Evolutionary conservation across 2,888 invertebrate genomes (phyloP), one percentile per base, ranked within the genome.

Genomic region (Cacoxenus indagator): DNA sequence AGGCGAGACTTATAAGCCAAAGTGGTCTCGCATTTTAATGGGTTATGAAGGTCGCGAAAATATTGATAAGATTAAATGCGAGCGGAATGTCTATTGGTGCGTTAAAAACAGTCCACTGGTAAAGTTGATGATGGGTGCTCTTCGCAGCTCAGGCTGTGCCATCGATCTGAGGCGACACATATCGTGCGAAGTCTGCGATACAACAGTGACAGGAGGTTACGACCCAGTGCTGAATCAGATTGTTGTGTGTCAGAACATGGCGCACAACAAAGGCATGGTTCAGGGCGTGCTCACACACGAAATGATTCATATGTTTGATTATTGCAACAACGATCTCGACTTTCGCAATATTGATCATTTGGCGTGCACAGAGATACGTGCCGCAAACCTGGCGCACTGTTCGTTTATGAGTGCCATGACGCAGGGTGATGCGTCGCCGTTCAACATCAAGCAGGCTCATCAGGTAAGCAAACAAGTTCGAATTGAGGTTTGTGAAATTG

Each of bases 301-400:
- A 88, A 92, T 98, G 91, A 93, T 98, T 59, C 98, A 98, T 86
- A 97, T 98, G 95, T 98, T 96, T 84, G 98, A 98, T 87, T 95
- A 92, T 85, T 98, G 98, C 86, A 91, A 93, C 54, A 95, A 96
- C 75, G 92, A 98, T 59, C 85, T 97, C 67, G 94, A 98, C 88
- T 96, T 97, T 80, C 93, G 91, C 78, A 96, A 98, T 85, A 90
- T 96, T 74, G 94, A 97, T 74, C 98, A 98, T 87, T 88, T 98
- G 68, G 98, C 98, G 0, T 98, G 98, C 84, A 96, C 97, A 0
- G 98, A 98, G 90, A 94, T 98, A 72, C 89, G 98, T 75, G 98
- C 98, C 1, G 97, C 98, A 0, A 98, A 97, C 87, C 89, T 98
- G 48, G 94, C 96, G 0, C 97, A 98, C 87, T 98, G 98, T 85